A percentile compares a stretch with the other conserved stretches of the same genome.
Conservation (phyloP, 2,888 invertebrate species). For the Elegia similella region DNA sequence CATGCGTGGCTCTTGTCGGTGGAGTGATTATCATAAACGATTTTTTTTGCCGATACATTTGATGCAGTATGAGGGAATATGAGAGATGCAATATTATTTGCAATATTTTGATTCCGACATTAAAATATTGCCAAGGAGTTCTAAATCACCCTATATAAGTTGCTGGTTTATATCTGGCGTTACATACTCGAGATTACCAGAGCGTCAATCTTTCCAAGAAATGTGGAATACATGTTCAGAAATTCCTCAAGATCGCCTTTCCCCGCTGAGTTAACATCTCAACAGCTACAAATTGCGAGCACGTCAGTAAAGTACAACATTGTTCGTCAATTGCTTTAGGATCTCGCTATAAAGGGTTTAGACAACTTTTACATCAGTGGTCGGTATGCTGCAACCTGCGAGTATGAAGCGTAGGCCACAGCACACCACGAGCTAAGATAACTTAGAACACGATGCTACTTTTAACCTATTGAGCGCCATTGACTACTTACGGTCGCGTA, state of each 20-base stretch:
- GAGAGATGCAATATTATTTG: no score
- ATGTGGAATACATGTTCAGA: constrained; percentile 6
- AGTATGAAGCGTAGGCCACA: constrained; percentile 35
- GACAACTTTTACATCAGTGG: constrained; percentile 51
- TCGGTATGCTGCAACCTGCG: constrained; percentile 44
- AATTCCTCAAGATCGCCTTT: constrained; percentile 5
- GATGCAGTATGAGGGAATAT: no score
- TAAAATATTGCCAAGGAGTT: no score
- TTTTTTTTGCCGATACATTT: no score
- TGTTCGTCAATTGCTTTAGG: constrained; percentile 8
- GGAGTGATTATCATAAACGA: no score
- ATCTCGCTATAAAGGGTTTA: constrained; percentile 3
- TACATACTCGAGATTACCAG: neutral
- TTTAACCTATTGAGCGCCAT: no score
- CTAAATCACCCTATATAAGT: neutral
- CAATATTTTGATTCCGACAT: no score
- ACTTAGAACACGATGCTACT: neutral
- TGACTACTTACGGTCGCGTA: no score
- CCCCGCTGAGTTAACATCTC: constrained; percentile 10
- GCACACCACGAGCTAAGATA: neutral
- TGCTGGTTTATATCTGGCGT: neutral
- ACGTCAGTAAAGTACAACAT: constrained; percentile 11
- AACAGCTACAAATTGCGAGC: constrained; percentile 8
- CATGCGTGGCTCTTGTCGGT: no score
- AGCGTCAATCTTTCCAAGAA: constrained; percentile 2